phyloP scores from a whole-genome alignment of 2,888 invertebrate genomes.

The Carterocephalus palaemon region DNA sequence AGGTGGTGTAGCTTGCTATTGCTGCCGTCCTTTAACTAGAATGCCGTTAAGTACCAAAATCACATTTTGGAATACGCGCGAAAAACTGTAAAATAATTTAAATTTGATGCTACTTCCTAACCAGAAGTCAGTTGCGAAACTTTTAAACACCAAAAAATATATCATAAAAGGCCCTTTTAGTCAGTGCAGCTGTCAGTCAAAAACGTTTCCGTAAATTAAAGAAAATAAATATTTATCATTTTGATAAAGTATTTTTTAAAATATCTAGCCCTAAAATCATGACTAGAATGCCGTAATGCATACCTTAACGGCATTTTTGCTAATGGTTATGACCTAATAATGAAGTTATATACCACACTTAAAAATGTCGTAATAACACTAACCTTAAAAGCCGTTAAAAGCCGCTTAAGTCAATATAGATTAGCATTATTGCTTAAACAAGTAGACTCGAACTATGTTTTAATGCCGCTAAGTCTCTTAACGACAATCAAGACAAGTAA shows the following conservation, averaged over 20 bases:
- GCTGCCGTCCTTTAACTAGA: background rate
- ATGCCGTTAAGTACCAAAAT: background rate
- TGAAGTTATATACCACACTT: background rate
- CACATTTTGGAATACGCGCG: background rate
- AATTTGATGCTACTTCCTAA: slow-evolving; percentile 4
- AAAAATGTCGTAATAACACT: background rate
- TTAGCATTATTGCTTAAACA: background rate
- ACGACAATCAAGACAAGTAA: background rate
- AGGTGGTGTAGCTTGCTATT: too few species aligned
- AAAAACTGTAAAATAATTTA: background rate
- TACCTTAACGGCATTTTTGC: slow-evolving; percentile 18
- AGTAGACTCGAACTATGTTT: background rate
- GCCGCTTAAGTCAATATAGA: background rate
- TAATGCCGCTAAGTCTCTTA: background rate
- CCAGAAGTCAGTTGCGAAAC: slow-evolving; percentile 5
- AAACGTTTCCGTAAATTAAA: background rate
- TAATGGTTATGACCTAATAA: background rate
- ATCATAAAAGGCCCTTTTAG: slow-evolving; percentile 6
- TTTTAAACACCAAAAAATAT: slow-evolving; percentile 5
- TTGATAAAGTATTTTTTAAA: slow-evolving; percentile 3
- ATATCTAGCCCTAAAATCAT: background rate
- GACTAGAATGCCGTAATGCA: slow-evolving; percentile 20
- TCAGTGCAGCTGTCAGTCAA: background rate
- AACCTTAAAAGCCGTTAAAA: background rate
- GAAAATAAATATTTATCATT: slow-evolving; percentile 2